Percentiles rank a stretch among this genome's conserved stretches.
These are phyloP conservation scores for Schizopygopsis malacanthus DNA, from an alignment of 2,797 vertebrate genomes.

Conservation along the genomic window DNA sequence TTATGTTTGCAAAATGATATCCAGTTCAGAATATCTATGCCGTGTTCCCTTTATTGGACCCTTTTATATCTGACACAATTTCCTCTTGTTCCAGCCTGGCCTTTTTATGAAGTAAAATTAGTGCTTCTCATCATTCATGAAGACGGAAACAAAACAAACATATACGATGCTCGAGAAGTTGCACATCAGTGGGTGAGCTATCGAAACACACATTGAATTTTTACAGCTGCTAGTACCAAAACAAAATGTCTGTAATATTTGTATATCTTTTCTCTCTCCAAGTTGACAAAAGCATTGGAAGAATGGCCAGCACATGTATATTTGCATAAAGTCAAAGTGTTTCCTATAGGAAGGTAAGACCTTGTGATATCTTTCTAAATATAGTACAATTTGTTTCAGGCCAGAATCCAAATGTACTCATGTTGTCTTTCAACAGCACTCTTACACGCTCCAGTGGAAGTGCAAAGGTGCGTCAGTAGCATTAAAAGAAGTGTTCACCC, in stretches of 20 bases:
- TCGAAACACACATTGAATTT: background rate
- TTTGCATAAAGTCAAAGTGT: slow-evolving; percentile 68
- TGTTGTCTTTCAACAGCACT: background rate
- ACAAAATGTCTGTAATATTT: slow-evolving; percentile 25
- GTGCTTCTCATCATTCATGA: slow-evolving; percentile 59
- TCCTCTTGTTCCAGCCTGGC: slow-evolving; percentile 71
- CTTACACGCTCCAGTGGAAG: background rate
- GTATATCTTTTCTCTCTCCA: slow-evolving; percentile 53
- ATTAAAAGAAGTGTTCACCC: background rate
- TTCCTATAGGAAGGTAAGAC: slow-evolving; percentile 66
- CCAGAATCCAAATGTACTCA: background rate
- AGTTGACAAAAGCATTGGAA: slow-evolving; percentile 65
- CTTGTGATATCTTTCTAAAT: background rate
- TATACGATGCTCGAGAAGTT: slow-evolving; percentile 65
- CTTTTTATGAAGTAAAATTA: slow-evolving; percentile 68
- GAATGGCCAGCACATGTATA: slow-evolving; percentile 2
- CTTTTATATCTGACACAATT: slow-evolving; percentile 13
- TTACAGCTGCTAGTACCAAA: background rate
- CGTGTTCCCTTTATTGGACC: background rate
- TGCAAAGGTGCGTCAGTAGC: background rate
- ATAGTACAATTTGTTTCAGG: background rate
- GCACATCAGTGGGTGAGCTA: slow-evolving; percentile 73
- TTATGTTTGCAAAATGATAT: background rate
- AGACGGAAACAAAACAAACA: slow-evolving; percentile 56
- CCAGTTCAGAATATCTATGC: background rate